phyloP scores from a whole-genome alignment of 2,888 invertebrate genomes.

The Amiota minor region DNA sequence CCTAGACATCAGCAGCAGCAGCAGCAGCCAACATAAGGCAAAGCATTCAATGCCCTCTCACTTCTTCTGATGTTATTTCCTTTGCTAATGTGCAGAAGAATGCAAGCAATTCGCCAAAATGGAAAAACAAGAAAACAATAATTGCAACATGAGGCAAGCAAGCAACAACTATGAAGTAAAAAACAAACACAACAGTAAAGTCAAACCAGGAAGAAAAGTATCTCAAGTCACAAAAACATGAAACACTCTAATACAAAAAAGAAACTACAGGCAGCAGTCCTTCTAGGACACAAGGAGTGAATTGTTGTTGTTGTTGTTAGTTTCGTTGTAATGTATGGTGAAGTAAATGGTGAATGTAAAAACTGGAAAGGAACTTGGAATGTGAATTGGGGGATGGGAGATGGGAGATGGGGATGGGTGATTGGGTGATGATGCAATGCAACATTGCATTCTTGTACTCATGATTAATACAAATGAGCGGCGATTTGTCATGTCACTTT shows the following conservation, averaged over 20 bases:
- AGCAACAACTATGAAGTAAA: background rate
- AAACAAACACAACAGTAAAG: background rate
- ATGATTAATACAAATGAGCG: conserved; percentile 68
- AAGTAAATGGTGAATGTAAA: no score
- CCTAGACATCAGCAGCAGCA: no score
- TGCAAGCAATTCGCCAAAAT: conserved; percentile 47
- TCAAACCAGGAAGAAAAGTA: conserved; percentile 11
- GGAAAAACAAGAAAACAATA: conserved; percentile 58
- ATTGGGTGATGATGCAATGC: conserved; percentile 6
- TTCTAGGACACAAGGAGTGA: background rate
- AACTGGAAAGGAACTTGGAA: no score
- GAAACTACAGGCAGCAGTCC: background rate
- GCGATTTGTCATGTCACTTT: conserved; percentile 69
- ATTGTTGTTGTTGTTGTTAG: background rate
- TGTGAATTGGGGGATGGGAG: background rate
- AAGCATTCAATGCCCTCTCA: no score
- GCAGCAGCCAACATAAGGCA: no score
- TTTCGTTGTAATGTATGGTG: no score
- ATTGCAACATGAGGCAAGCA: conserved; percentile 52
- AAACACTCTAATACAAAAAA: background rate
- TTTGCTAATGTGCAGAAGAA: conserved; percentile 39
- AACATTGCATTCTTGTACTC: conserved; percentile 47
- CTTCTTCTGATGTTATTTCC: no score
- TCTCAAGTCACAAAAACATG: background rate
- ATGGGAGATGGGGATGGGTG: background rate